Percentiles rank a stretch among this genome's conserved stretches.
phyloP scores from a whole-genome alignment of 92 coral and sea anemone genomes.

The Metridium senile region DNA sequence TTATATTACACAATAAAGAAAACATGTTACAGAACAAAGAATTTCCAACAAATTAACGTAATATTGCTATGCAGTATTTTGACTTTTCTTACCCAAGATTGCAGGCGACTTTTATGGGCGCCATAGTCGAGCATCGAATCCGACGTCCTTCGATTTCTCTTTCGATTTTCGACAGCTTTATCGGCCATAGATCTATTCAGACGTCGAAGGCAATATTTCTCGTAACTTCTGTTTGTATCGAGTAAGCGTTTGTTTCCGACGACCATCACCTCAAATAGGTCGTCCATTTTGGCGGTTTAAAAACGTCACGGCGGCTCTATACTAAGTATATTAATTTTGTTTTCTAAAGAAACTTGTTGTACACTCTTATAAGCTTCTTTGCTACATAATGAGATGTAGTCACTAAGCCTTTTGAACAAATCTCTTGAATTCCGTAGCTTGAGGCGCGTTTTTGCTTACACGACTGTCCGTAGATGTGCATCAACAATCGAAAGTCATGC shows the following conservation, averaged over 20 bases:
- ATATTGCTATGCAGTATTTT: not conserved
- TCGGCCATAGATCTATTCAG: conserved; percentile 14
- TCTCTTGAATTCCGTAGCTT: conserved; percentile 6
- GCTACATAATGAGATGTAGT: not conserved
- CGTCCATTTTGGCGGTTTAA: conserved; percentile 25
- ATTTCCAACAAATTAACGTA: too few species aligned
- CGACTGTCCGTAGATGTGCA: not conserved
- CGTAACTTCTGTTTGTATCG: conserved; percentile 40
- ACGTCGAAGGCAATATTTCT: conserved; percentile 27
- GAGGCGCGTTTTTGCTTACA: not conserved
- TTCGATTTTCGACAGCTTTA: conserved; percentile 7
- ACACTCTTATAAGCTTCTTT: not conserved
- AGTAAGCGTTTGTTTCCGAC: conserved; percentile 27
- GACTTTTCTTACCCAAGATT: conserved; percentile 25
- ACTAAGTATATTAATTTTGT: too few species aligned
- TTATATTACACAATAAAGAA: too few species aligned
- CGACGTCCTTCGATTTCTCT: conserved; percentile 33
- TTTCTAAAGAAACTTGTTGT: not conserved
- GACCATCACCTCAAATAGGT: conserved; percentile 22
- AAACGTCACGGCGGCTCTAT: too few species aligned
- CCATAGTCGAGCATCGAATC: conserved; percentile 40
- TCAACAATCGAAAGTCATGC: conserved; percentile 2
- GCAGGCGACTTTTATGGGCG: conserved; percentile 15
- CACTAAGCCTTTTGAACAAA: not conserved
- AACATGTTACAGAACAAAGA: too few species aligned